A percentile compares a stretch with the other conserved stretches of the same genome.
These are phyloP conservation scores for Atta cephalotes DNA, from an alignment of 1,140 invertebrate species.

Conservation along the genomic window DNA sequence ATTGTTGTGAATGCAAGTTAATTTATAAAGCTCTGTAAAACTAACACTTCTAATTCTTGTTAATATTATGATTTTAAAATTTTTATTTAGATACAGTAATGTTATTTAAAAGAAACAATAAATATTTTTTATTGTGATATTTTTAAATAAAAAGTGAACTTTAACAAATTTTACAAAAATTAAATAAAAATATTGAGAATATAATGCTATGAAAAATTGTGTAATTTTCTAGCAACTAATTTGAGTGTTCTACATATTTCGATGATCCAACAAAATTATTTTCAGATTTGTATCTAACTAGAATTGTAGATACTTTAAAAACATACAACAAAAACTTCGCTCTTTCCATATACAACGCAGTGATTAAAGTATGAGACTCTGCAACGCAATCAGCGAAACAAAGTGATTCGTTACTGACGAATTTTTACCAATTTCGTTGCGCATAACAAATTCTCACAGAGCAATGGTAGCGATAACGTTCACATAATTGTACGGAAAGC, in stretches of 20 bases:
- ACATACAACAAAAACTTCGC: no score
- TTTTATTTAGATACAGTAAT: not conserved
- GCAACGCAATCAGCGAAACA: conserved; percentile 26
- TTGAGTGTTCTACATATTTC: no score
- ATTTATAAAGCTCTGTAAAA: not conserved
- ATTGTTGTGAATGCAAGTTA: not conserved
- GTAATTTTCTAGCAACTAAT: no score
- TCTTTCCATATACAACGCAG: not conserved
- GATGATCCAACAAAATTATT: no score
- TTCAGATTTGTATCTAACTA: no score
- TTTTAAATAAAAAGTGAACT: not conserved
- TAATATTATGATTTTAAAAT: not conserved
- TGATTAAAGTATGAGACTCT: conserved; percentile 2
- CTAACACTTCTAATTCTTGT: not conserved
- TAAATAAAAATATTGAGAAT: not conserved
- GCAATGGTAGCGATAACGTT: conserved; percentile 42
- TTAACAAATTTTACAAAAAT: not conserved
- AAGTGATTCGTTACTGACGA: conserved; percentile 50
- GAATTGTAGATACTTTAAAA: no score
- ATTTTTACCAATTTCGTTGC: conserved; percentile 40
- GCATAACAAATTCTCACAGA: conserved; percentile 29
- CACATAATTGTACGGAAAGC: conserved; percentile 48
- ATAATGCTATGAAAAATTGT: no score
- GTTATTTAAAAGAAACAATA: not conserved
- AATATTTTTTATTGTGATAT: not conserved